Evolutionary conservation across 1,140 invertebrate species (phyloP), one percentile per base, ranked within the genome.

Genomic region (Trichonephila clavipes): DNA sequence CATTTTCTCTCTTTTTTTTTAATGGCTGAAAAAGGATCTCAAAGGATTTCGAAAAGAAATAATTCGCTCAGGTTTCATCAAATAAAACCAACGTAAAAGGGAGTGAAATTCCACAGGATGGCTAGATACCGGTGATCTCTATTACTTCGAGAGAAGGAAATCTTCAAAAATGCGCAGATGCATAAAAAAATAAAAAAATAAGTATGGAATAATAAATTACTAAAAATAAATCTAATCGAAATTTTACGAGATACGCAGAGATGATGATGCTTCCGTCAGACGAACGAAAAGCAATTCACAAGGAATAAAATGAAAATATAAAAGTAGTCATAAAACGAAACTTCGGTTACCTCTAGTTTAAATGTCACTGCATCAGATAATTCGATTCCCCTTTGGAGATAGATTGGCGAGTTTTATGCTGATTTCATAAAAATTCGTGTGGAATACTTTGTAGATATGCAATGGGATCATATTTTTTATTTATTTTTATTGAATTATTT

Each of bases 181-280:
- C 34, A 40, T 40, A 34, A 62, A 62, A 87, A 28, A 28, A 28
- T 24, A 40, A n/a, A 34, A 34, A 61, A 87, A 34, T 40, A 87
- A 34, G 24, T 62, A 64, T 87, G 61, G 28, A 51, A 62, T 62
- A 44, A 34, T 34, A 64, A 34, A 62, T 64, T 64, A 28, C 61
- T 58, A 61, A 87, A 64, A 62, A 64, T 87, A 87, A 87, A 87
- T 87, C 61, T 87, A 62, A 64, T 87, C 82, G 82, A 83, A 83
- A 83, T 24, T 83, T 87, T 87, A 61, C 85, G 51, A 34, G 59
- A 62, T 21, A 18, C 28, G 61, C 28, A 77, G 34, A 77, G 34
- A 77, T 51, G 85, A 28, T 64, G n/a, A 87, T 34, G 58, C 62
- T 64, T 62, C 28, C 51, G 16, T 64, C 58, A 21, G 85, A 58